Conservation (phyloP, 2,888 invertebrate species). For the Allacma fusca region DNA sequence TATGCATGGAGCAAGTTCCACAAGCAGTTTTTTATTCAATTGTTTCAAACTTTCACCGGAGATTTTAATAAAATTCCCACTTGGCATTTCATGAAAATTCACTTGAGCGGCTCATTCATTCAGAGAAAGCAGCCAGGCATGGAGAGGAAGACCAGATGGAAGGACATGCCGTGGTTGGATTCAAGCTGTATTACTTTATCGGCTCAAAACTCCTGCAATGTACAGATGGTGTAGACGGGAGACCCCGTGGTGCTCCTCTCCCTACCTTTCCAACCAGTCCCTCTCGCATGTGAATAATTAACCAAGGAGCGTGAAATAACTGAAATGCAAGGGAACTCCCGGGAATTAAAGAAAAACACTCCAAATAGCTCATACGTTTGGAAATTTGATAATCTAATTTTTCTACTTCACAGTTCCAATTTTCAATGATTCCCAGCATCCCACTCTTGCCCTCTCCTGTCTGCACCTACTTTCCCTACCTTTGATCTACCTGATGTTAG, state of each 20-base stretch:
- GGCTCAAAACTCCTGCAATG: too few relatives aligned
- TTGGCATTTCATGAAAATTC: background rate
- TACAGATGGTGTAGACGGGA: too few relatives aligned
- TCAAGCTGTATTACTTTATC: too few relatives aligned
- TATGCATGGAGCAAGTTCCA: background rate
- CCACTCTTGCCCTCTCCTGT: background rate
- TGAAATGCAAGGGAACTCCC: background rate
- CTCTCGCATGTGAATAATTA: too few relatives aligned
- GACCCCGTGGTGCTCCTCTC: too few relatives aligned
- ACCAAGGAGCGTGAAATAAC: background rate
- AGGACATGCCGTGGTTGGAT: background rate
- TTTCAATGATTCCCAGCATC: background rate
- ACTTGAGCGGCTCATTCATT: background rate
- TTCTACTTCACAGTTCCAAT: background rate
- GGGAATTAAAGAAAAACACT: background rate
- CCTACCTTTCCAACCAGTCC: too few relatives aligned
- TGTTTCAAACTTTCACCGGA: constrained; percentile 16
- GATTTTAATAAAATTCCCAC: constrained; percentile 8
- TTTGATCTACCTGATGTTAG: background rate
- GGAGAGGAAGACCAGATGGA: background rate
- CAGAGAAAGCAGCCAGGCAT: background rate
- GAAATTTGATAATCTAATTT: constrained; percentile 12
- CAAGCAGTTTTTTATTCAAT: constrained; percentile 10
- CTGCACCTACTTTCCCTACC: background rate
- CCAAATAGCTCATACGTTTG: background rate